A percentile compares a stretch with the other conserved stretches of the same genome.
These are phyloP conservation scores for Argyresthia albistria DNA, from an alignment of 2,888 invertebrate species.

Conservation along the genomic window DNA sequence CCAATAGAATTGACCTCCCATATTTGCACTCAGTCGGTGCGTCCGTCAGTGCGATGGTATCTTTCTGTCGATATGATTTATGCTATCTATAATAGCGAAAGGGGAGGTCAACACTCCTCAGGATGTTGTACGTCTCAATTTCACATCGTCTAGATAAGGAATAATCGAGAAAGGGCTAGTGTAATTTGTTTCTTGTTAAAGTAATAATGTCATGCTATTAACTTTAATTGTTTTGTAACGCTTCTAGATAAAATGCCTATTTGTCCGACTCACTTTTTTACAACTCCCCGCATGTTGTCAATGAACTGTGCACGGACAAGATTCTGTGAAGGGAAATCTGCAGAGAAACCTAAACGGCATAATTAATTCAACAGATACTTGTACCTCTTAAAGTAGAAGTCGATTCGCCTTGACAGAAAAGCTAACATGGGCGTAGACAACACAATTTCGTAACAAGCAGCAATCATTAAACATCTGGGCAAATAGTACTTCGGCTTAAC, in stretches of 20 bases:
- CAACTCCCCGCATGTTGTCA: too few relatives aligned
- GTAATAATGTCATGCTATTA: neutral
- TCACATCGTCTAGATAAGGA: slow-evolving; percentile 27
- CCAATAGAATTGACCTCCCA: slow-evolving; percentile 9
- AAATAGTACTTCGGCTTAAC: slow-evolving; percentile 9
- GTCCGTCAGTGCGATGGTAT: slow-evolving; percentile 15
- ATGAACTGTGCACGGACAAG: neutral
- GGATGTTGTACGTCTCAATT: slow-evolving; percentile 51
- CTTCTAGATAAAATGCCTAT: too few relatives aligned
- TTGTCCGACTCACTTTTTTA: too few relatives aligned
- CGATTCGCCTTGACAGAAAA: slow-evolving; percentile 2
- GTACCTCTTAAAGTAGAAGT: neutral
- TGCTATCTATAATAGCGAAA: slow-evolving; percentile 34
- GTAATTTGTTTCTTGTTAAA: slow-evolving; percentile 7
- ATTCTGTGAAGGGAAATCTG: slow-evolving; percentile 1
- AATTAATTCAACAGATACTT: slow-evolving; percentile 1
- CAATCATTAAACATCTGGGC: slow-evolving; percentile 21
- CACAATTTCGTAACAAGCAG: slow-evolving; percentile 10
- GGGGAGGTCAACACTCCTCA: slow-evolving; percentile 40
- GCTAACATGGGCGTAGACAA: neutral
- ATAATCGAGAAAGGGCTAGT: slow-evolving; percentile 3
- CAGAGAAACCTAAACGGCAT: neutral
- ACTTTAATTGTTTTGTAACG: too few relatives aligned
- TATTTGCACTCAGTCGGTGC: slow-evolving; percentile 14
- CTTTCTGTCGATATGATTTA: slow-evolving; percentile 36